Conservation (phyloP, 2,888 invertebrate genomes). For the Hydrotaea cyrtoneurina region DNA sequence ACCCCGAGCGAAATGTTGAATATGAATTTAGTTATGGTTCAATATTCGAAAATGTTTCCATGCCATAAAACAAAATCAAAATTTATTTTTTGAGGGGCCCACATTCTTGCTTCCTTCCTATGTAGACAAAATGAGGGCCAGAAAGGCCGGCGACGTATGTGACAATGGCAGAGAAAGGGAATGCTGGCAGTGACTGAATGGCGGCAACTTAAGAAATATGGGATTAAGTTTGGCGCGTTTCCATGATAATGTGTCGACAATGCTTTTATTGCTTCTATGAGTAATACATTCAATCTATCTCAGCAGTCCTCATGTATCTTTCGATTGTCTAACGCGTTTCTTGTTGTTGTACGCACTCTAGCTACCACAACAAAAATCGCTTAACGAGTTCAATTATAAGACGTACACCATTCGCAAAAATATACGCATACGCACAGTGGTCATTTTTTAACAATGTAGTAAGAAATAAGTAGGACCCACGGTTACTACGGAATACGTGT, state of each 20-base stretch:
- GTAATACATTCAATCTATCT: not conserved
- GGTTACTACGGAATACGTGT: too few relatives aligned
- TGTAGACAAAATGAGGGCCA: not conserved
- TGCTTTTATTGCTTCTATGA: slow-evolving; percentile 11
- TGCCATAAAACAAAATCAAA: slow-evolving; percentile 51
- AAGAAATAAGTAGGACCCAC: too few relatives aligned
- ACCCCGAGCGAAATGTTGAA: too few relatives aligned
- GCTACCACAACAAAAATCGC: too few relatives aligned
- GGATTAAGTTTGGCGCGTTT: not conserved
- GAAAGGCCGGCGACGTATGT: not conserved
- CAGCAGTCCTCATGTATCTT: not conserved
- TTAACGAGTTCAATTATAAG: too few relatives aligned
- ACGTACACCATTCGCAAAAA: too few relatives aligned
- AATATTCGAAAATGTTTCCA: slow-evolving; percentile 33
- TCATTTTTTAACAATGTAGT: too few relatives aligned
- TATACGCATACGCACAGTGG: too few relatives aligned
- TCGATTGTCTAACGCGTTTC: not conserved
- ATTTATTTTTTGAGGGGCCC: slow-evolving; percentile 42
- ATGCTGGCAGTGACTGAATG: not conserved
- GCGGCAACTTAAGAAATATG: not conserved
- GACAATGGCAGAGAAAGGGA: not conserved
- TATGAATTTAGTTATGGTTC: slow-evolving; percentile 41
- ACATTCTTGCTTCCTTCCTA: not conserved
- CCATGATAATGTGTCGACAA: slow-evolving; percentile 8
- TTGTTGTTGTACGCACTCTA: too few relatives aligned